Base-by-base conservation (phyloP, 2,888 invertebrate species). In the Calameuta filiformis region DNA sequence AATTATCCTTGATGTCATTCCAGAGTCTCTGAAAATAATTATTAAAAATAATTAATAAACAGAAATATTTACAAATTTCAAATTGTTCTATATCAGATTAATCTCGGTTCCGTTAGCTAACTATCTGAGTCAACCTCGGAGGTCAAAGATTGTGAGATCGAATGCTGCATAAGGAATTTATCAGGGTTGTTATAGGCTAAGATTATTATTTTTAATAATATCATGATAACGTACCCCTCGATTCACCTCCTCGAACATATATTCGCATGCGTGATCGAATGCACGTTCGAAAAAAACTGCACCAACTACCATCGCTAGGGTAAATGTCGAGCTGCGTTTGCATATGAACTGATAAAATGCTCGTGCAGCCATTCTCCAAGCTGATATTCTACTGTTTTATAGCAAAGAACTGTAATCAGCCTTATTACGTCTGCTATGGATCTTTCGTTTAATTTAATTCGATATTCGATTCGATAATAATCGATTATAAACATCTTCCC, bases 211-310 rank as follows among this genome's bases (percentile, higher is more conserved):
- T 56, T 2, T 56, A 56, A 40, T 40, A 23, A 40, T 56, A 56
- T 23, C 6, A 2, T 23, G 23, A 56, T 56, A 56, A 56, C 56
- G 56, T 56, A 56, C 56, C 68, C 93, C 93, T 82, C 89, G 83
- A 84, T 93, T 93, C 15, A 89, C 80, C 35, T 83, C 87, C 79
- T 92, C 91, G 79, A 89, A 93, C n/a, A 92, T 80, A 78, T 81
- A 83, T 69, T 92, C 91, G 15, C 90, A 88, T 1, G 87, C 82
- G 3, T 90, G 85, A 83, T 93, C 92, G 80, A 92, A 91, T n/a
- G 88, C 88, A 78, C 92, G 87, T 81, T 93, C 93, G 80, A 93
- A 92, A 76, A 91, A 87, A 82, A 92, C 89, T 23, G 92, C 91
- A 30, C 89, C 89, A 37, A 87, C 85, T 12, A 92, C 85, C 33